Conservation (phyloP, 2,888 invertebrate genomes). For the Bhutanitis thaidina region DNA sequence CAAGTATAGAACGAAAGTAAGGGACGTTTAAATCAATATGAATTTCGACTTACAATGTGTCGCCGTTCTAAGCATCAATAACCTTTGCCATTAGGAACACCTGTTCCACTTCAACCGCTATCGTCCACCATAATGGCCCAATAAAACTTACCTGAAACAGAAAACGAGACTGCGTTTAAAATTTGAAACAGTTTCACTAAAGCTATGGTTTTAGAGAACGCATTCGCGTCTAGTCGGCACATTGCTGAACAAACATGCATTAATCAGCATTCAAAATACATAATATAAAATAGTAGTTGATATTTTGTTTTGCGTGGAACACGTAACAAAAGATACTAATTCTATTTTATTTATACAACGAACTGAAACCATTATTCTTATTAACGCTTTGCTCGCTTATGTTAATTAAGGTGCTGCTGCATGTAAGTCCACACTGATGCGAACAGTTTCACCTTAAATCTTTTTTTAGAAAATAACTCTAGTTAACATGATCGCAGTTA, state of each 20-base stretch:
- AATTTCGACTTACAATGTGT: conserved; percentile 7
- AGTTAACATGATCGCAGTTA: too few species aligned
- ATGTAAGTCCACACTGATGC: too few species aligned
- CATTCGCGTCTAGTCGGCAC: not conserved
- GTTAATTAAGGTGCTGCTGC: too few species aligned
- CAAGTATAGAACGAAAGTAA: too few species aligned
- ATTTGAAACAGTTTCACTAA: conserved; percentile 17
- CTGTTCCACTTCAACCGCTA: conserved; percentile 27
- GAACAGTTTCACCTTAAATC: too few species aligned
- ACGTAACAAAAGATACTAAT: not conserved
- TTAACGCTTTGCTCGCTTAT: too few species aligned
- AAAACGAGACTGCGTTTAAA: conserved; percentile 30
- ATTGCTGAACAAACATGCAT: conserved; percentile 10
- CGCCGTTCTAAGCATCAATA: conserved; percentile 8
- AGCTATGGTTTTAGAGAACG: not conserved
- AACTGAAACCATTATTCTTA: too few species aligned
- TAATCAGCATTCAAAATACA: conserved; percentile 22
- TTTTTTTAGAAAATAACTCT: too few species aligned
- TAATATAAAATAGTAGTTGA: conserved; percentile 28
- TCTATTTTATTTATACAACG: too few species aligned
- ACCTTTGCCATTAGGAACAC: conserved; percentile 27
- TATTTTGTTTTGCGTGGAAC: conserved; percentile 31
- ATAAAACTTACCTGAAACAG: conserved; percentile 36
- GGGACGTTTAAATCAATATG: not conserved
- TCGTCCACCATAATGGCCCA: conserved; percentile 27